Base-by-base conservation (phyloP, 2,113 vertebrate species). In the Apteryx owenii region DNA sequence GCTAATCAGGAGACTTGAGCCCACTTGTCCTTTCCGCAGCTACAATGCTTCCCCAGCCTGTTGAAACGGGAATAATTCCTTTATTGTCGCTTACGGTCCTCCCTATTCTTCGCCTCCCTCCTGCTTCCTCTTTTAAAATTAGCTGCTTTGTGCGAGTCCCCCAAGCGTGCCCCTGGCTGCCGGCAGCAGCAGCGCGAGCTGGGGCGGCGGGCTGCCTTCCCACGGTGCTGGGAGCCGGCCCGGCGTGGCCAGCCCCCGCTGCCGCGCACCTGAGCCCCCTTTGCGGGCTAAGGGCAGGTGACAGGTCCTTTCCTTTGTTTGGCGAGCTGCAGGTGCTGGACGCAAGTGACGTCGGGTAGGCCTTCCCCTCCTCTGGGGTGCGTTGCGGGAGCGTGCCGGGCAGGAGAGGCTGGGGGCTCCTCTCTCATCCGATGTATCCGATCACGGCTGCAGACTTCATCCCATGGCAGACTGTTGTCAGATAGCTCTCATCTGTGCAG, bases 81-180 rank as follows among this genome's bases (percentile, higher is more conserved):
- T 79, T 68, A 48, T 68, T 72, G 51, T 73, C 1, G 1, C 72
- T 72, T 56, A 16, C 31, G 46, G 29, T 58, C 46, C 60, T 80
- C 44, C 78, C 46, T 83, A 29, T 68, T 77, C 64, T 85, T 81
- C 33, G 14, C n/a, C 46, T 56, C 42, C 72, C n/a, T 93, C 58
- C 62, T 2, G 12, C 51, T 79, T 46, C 60, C 65, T 60, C 16
- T 46, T 75, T 79, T 69, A 54, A 90, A 91, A 85, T 78, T 33
- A 60, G 92, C 80, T 77, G 83, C 79, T 97, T 97, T 95, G 92
- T 97, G 83, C 82, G 3, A 5, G 28, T 96, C 91, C 46, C 95
- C 85, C 10, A 85, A 70, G 95, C 81, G 73, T 87, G 79, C 56
- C 60, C 83, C 58, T 91, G 50, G 42, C 87, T 6, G 1, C 81